Base-by-base conservation (phyloP, 2,797 vertebrate species). In the Heteromormyrus szaboi region DNA sequence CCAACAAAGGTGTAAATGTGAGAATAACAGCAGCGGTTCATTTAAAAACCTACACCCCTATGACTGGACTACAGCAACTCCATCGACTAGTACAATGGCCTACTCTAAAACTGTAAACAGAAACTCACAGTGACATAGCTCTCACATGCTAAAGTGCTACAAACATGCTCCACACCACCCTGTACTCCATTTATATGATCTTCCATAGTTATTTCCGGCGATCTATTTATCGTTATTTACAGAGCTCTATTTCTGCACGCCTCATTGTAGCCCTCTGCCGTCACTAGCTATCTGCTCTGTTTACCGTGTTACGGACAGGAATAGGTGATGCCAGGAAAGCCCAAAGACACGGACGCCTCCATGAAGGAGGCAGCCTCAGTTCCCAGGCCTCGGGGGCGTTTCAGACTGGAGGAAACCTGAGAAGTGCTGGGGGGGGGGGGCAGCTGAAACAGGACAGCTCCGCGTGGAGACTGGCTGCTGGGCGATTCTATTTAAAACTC, bases 401-500 rank as follows among this genome's bases (percentile, higher is more conserved):
- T 51, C 79, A 51, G 37, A 33, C 25, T 44, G 37, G 11, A 68
- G 56, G 88, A 89, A 86, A 89, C 59, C 53, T n/a, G 83, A 89
- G 88, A 89, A 86, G 59, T 25, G 22, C 25, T 48, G 81, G 62
- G 56, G 41, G 79, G 51, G 56, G n/a, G 37, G 51, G 14, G 8
- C 56, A 37, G 44, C 56, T 53, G n/a, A 56, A 54, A 25, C 59
- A 37, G 88, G 44, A 51, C 81, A 89, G 81, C 51, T 87, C 81
- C 48, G 12, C 59, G 46, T 86, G 54, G 79, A 85, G 62, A 68
- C 59, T 4, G 50, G 86, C 81, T 54, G 48, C 48, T 48, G 0
- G 79, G 56, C 41, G 4, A 83, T 79, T 86, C 90, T 89, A 90
- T 90, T 90, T 89, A 90, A 89, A 90, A 89, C 88, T 25, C 17